Evolutionary conservation across 2,113 vertebrate species (phyloP).

Genomic region (Rhinoptilus africanus): DNA sequence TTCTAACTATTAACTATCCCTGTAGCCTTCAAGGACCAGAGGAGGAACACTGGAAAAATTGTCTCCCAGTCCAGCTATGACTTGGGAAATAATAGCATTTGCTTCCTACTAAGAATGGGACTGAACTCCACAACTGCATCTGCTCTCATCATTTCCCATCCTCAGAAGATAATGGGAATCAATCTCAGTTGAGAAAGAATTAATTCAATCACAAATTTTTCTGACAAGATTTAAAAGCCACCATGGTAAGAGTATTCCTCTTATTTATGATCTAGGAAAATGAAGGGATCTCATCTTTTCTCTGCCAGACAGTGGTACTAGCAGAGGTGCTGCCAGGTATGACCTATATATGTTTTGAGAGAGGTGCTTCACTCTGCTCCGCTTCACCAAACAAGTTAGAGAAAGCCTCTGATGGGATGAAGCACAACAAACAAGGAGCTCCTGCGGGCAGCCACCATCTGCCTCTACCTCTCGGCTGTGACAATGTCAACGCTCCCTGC

Average conservation of each 20-base stretch:
- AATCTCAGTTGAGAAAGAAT: background rate
- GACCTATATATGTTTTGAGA: background rate
- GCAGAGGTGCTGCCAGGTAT: background rate
- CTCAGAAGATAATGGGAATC: background rate
- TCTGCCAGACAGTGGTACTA: background rate
- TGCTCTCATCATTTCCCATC: background rate
- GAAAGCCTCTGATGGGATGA: background rate
- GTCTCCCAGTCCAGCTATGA: background rate
- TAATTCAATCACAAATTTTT: background rate
- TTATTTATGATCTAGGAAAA: background rate
- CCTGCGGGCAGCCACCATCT: background rate
- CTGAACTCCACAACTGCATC: background rate
- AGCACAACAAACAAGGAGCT: background rate
- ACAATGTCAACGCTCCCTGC: background rate
- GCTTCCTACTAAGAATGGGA: background rate
- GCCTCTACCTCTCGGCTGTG: background rate
- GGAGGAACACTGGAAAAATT: background rate
- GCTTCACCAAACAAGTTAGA: background rate
- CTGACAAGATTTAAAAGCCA: background rate
- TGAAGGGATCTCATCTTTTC: background rate
- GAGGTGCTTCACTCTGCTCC: background rate
- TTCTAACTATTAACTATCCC: background rate
- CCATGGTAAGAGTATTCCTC: background rate
- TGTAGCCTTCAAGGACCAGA: background rate
- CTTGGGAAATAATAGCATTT: background rate